Evolutionary conservation across 2,888 invertebrate genomes (phyloP), one percentile per base, ranked within the genome.

Genomic region (Drosophila dives): DNA sequence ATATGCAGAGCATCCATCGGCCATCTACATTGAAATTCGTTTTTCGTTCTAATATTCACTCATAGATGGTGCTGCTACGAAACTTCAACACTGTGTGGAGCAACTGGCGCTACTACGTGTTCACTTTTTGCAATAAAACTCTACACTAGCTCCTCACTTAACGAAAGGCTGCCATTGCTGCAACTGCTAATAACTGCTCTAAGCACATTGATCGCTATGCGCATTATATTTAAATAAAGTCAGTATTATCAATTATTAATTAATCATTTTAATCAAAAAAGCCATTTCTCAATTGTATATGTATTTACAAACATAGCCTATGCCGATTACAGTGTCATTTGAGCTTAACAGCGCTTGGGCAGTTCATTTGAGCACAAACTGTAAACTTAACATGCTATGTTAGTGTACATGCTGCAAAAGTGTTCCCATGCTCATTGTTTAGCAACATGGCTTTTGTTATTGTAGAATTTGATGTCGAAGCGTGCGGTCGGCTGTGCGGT

Each of bases 401-500:
- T 34, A 55, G 7, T n/a, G 17, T 34, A 20, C n/a, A 26, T 42
- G 40, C 29, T 23, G 17, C 26, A 1, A 45, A 63, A 61, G 38
- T 68, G 68, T 76, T 64, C 61, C 80, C 63, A 79, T 33, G 45
- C 17, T 33, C 23, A 51, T 48, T 55, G 60, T 63, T 61, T 33
- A 7, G 12, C 40, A 68, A 64, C 64, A 62, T 53, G 20, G 38
- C 20, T 29, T 36, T 68, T 72, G 78, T 80, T 76, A 77, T 78
- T 78, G 77, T 80, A 71, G 71, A 78, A 63, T 49, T 76, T 76
- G 62, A 51, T 81, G 77, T 81, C 59, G 78, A 66, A 73, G 81
- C 54, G 78, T 70, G 64, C 54, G 78, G 77, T 69, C 66, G 73
- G 77, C 56, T 56, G 53, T 64, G 71, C 80, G 80, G 77, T 49